Evolutionary conservation across 2,888 invertebrate genomes (phyloP).

Genomic region (Diaperis boleti): DNA sequence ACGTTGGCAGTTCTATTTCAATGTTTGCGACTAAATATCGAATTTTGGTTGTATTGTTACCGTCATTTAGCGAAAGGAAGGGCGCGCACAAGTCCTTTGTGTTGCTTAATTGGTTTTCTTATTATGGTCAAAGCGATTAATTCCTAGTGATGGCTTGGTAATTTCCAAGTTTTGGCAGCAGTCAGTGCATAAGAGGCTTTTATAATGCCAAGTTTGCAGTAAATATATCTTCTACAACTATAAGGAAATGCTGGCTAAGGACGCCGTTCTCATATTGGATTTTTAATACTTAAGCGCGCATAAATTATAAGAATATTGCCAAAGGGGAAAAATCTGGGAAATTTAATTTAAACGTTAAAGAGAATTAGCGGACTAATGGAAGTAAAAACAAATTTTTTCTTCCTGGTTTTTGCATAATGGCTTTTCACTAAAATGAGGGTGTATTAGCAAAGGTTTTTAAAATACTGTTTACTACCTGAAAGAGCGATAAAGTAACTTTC

Average conservation of each 20-base stretch:
- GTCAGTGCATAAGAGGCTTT: constrained; percentile 5
- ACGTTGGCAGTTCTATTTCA: neutral
- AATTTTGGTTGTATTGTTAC: neutral
- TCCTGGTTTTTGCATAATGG: too few relatives aligned
- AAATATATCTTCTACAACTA: neutral
- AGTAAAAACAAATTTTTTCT: too few relatives aligned
- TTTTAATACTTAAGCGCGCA: too few relatives aligned
- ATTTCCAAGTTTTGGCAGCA: neutral
- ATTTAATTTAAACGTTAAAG: too few relatives aligned
- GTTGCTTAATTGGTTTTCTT: constrained; percentile 12
- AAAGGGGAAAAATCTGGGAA: too few relatives aligned
- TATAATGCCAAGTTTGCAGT: neutral
- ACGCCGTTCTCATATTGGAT: neutral
- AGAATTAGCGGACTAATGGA: too few relatives aligned
- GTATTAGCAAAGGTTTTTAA: too few relatives aligned
- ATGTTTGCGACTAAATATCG: neutral
- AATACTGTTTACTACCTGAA: too few relatives aligned
- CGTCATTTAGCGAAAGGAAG: neutral
- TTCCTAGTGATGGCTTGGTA: constrained; percentile 1
- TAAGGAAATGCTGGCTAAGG: neutral
- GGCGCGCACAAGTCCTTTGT: neutral
- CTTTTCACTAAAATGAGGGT: too few relatives aligned
- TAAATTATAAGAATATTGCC: too few relatives aligned
- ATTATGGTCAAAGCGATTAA: constrained; percentile 7
- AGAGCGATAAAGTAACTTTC: too few relatives aligned